A percentile compares a stretch with the other conserved stretches of the same genome.
Conservation (phyloP, 2,888 invertebrate genomes). For the Macrosiphum euphorbiae region DNA sequence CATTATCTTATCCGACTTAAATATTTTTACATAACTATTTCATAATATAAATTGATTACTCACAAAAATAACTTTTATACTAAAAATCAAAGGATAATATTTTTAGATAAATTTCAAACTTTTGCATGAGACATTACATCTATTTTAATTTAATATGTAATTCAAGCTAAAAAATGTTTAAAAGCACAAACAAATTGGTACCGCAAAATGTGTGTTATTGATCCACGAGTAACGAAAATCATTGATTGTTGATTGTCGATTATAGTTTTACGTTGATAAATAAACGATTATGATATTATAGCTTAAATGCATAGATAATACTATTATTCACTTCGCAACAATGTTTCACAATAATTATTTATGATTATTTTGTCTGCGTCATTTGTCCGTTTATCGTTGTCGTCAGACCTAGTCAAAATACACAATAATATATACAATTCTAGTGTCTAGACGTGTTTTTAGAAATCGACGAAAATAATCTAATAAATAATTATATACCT, state of each 20-base stretch:
- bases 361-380: not conserved
- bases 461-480: slow-evolving; percentile 23
- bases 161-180: not conserved
- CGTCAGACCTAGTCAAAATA: slow-evolving; percentile 38
- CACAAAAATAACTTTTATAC: not conserved
- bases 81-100: not conserved
- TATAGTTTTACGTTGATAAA: not conserved
- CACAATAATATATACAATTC: not conserved
- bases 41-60: not conserved
- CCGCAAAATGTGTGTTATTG: not conserved
- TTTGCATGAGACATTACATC: not conserved
- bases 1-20: not conserved
- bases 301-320: not conserved
- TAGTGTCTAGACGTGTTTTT: slow-evolving; percentile 28
- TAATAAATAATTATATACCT: slow-evolving; percentile 4
- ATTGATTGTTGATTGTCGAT: not conserved
- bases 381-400: slow-evolving; percentile 23
- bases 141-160: not conserved
- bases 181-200: not conserved
- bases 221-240: not conserved
- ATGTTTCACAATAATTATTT: too few species aligned
- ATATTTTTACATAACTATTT: not conserved
- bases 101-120: not conserved
- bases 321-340: not conserved
- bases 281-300: not conserved